These are phyloP conservation scores for Eueremaeus valkanovi DNA, from an alignment of 2,888 invertebrate genomes.

Conservation along the genomic window DNA sequence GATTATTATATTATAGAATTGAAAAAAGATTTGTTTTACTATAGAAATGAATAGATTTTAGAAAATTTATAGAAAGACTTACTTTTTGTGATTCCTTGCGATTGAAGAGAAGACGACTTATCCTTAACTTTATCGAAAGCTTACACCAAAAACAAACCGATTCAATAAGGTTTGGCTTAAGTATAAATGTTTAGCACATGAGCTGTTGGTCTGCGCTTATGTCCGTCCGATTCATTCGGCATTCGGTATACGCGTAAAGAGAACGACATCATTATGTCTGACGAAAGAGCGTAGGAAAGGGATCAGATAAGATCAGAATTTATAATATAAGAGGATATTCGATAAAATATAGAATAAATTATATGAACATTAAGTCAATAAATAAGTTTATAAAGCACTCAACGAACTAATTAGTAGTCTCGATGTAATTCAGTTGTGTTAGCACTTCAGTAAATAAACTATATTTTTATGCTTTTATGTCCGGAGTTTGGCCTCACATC, in stretches of 20 bases:
- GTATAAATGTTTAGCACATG: not conserved
- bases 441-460: not conserved
- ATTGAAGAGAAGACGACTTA: too few relatives aligned
- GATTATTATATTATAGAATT: too few relatives aligned
- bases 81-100: too few relatives aligned
- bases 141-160: too few relatives aligned
- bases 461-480: not conserved
- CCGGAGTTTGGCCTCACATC: too few relatives aligned
- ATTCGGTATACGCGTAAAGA: not conserved
- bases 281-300: conserved; percentile 15
- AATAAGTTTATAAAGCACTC: conserved; percentile 29
- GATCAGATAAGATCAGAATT: not conserved
- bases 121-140: too few relatives aligned
- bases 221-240: not conserved
- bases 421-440: not conserved
- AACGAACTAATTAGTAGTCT: conserved; percentile 9
- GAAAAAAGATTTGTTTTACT: too few relatives aligned
- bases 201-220: conserved; percentile 13
- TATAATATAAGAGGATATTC: not conserved
- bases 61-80: too few relatives aligned
- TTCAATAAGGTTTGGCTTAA: not conserved
- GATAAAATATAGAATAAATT: not conserved
- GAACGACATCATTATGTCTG: conserved; percentile 13
- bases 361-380: not conserved
- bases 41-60: too few relatives aligned